Evolutionary conservation across 2,888 invertebrate species (phyloP).

Genomic region (Cacoxenus indagator): DNA sequence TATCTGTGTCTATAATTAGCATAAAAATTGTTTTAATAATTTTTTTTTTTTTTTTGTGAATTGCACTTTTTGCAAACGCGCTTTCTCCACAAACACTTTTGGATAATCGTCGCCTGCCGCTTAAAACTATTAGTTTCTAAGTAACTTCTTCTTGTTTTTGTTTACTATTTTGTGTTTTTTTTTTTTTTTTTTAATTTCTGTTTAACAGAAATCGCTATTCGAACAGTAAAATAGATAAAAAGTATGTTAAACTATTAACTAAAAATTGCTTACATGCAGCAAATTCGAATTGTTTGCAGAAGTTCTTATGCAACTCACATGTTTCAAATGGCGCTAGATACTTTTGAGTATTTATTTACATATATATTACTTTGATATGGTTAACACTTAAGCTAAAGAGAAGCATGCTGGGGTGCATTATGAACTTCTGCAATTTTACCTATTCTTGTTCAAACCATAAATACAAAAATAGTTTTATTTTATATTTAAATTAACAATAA

Average conservation of each 20-base stretch:
- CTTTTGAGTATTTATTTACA: too few species aligned
- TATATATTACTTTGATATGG: too few species aligned
- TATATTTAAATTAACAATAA: too few species aligned
- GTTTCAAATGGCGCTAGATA: too few species aligned
- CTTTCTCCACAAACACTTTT: too few species aligned
- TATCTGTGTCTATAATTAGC: constrained; percentile 27
- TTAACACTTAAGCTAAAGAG: too few species aligned
- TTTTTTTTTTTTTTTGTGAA: constrained; percentile 30
- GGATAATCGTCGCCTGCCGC: constrained; percentile 44
- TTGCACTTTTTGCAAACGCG: constrained; percentile 40
- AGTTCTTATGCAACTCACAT: too few species aligned
- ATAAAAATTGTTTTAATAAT: constrained; percentile 26
- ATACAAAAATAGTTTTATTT: too few species aligned
- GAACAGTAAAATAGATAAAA: constrained; percentile 35
- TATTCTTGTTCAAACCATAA: too few species aligned
- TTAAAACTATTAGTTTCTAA: constrained; percentile 32
- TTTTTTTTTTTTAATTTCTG: constrained; percentile 41
- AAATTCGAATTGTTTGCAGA: not conserved
- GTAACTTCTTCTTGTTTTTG: not conserved
- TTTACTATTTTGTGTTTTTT: constrained; percentile 10
- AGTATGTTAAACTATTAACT: constrained; percentile 34
- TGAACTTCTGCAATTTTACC: too few species aligned
- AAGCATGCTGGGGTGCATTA: too few species aligned
- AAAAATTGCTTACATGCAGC: not conserved
- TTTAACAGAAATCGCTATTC: constrained; percentile 52